These are phyloP conservation scores for Zaprionus capensis DNA, from an alignment of 1,140 invertebrate species.

Conservation along the genomic window DNA sequence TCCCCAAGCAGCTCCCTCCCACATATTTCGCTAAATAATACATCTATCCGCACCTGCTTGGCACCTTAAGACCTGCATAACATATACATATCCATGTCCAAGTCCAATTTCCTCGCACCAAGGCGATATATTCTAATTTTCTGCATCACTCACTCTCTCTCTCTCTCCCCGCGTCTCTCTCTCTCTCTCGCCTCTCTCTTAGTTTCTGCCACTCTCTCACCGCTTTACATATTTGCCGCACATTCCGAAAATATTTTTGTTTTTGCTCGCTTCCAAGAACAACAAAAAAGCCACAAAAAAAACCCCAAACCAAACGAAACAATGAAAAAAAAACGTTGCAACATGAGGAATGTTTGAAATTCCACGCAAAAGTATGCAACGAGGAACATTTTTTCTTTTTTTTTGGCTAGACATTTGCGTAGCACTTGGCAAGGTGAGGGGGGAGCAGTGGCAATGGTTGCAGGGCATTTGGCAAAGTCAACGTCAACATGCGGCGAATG, in stretches of 20 bases:
- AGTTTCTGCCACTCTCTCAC: neutral
- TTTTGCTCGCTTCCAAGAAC: slow-evolving; percentile 36
- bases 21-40: neutral
- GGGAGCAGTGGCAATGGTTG: neutral
- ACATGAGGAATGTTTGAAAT: slow-evolving; percentile 64
- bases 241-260: slow-evolving; percentile 64
- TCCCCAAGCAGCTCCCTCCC: neutral
- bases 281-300: slow-evolving; percentile 28
- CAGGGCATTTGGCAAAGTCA: slow-evolving; percentile 51
- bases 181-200: neutral
- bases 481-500: slow-evolving; percentile 59
- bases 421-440: slow-evolving; percentile 13
- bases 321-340: slow-evolving; percentile 31
- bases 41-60: slow-evolving; percentile 3
- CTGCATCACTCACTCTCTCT: slow-evolving; percentile 26
- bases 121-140: slow-evolving; percentile 53
- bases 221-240: slow-evolving; percentile 42
- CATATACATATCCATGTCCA: slow-evolving; percentile 33
- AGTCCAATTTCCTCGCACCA: slow-evolving; percentile 36
- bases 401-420: slow-evolving; percentile 65
- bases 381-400: slow-evolving; percentile 55
- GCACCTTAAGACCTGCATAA: slow-evolving; percentile 25
- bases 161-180: neutral
- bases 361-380: slow-evolving; percentile 65
- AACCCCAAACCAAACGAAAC: slow-evolving; percentile 7